A percentile compares a stretch with the other conserved stretches of the same genome.
Conservation (phyloP, 2,797 vertebrate genomes). For the Leucoraja ocellata region DNA sequence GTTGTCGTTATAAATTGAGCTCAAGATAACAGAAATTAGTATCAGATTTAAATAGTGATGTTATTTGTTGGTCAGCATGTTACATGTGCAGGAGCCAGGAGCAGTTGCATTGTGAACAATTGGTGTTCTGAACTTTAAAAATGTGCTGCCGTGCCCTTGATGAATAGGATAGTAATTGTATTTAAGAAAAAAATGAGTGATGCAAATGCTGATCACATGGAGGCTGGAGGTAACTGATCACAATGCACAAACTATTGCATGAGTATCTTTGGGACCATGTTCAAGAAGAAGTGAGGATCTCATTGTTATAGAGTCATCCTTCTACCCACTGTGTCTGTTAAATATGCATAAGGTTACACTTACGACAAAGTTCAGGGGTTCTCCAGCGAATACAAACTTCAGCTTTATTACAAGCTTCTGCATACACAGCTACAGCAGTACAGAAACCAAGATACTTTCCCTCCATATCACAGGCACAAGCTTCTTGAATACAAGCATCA, state of each 20-base stretch:
- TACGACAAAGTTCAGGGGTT: constrained; percentile 23
- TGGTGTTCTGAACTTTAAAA: too few relatives aligned
- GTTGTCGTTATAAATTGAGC: not conserved
- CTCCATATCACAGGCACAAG: constrained; percentile 29
- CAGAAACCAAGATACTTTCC: constrained; percentile 30
- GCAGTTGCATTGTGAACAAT: not conserved
- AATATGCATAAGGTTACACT: not conserved
- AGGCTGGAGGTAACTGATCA: too few relatives aligned
- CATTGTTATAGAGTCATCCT: too few relatives aligned
- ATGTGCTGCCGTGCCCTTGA: too few relatives aligned
- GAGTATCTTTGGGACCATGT: too few relatives aligned
- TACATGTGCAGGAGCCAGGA: not conserved
- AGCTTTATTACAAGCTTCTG: constrained; percentile 32
- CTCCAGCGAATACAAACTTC: constrained; percentile 34
- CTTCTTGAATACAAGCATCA: constrained; percentile 26
- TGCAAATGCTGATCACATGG: too few relatives aligned
- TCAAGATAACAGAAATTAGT: not conserved
- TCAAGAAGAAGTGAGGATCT: too few relatives aligned
- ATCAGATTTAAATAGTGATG: not conserved
- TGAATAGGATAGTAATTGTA: too few relatives aligned
- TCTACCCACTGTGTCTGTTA: not conserved
- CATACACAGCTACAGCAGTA: constrained; percentile 28
- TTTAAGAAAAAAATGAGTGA: too few relatives aligned
- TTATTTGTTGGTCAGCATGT: too few relatives aligned
- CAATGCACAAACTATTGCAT: too few relatives aligned